phyloP scores from a whole-genome alignment of 2,797 vertebrate genomes.

The Rhadinocentrus ornatus region DNA sequence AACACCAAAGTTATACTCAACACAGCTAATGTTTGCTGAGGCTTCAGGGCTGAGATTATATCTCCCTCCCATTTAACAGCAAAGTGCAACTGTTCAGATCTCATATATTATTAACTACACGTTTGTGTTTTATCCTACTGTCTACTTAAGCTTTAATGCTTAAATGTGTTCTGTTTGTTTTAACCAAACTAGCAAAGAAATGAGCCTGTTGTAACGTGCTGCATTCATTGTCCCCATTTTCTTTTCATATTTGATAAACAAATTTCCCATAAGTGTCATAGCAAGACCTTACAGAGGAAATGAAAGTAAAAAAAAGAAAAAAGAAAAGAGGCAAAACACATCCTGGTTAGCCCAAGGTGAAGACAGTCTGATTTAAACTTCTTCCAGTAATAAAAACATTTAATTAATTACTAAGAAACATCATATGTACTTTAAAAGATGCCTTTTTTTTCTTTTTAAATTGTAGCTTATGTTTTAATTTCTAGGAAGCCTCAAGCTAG shows the following conservation, averaged over 20 bases:
- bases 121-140: constrained; percentile 9
- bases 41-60: background rate
- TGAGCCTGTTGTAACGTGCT: constrained; percentile 9
- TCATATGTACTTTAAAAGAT: background rate
- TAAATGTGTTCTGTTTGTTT: constrained; percentile 13
- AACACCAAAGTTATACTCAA: background rate
- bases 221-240: constrained; percentile 34
- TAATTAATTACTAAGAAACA: background rate
- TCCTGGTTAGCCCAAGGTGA: background rate
- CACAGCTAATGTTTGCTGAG: background rate
- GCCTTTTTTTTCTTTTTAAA: background rate
- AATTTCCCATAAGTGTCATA: background rate
- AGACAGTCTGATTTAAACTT: background rate
- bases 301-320: background rate
- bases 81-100: background rate
- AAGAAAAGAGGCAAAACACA: background rate
- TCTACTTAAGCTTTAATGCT: constrained; percentile 15
- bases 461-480: background rate
- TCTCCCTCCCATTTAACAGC: background rate
- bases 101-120: constrained; percentile 26
- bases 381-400: background rate
- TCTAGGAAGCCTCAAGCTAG: constrained; percentile 23
- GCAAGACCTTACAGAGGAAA: background rate
- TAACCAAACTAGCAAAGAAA: constrained; percentile 19
- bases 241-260: background rate